Conservation (phyloP, 2,888 invertebrate species). For the Tachina lurida region DNA sequence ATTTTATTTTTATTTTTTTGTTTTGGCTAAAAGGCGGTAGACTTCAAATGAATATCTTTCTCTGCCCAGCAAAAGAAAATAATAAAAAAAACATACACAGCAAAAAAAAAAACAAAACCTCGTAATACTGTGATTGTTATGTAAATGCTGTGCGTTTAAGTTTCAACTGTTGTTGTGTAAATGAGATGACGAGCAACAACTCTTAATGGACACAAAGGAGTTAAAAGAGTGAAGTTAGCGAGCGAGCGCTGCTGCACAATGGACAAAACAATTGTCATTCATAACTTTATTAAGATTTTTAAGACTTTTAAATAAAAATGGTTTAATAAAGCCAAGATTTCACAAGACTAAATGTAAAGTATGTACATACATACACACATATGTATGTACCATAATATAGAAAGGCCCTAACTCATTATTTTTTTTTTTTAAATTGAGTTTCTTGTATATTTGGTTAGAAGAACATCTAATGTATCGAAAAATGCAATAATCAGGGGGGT, state of each 20-base stretch:
- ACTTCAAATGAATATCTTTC: conserved; percentile 41
- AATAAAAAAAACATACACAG: neutral
- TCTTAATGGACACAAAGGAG: conserved; percentile 13
- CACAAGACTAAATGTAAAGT: neutral
- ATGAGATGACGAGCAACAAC: conserved; percentile 42
- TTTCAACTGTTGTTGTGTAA: conserved; percentile 19
- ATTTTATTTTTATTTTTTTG: neutral
- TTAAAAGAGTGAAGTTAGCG: neutral
- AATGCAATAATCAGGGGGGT: no score
- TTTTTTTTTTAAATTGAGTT: no score
- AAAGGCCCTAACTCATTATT: no score
- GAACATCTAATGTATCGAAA: no score
- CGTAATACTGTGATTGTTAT: conserved; percentile 48
- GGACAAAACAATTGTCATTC: conserved; percentile 48
- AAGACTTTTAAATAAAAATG: neutral
- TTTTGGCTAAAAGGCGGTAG: conserved; percentile 44
- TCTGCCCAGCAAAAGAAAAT: neutral
- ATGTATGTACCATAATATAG: no score
- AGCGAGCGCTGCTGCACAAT: neutral
- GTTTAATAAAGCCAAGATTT: neutral
- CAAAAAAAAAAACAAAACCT: conserved; percentile 29
- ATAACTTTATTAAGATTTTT: conserved; percentile 24
- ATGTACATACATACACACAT: no score
- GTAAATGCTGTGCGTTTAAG: conserved; percentile 24
- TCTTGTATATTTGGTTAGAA: no score